Conservation (phyloP, 2,888 invertebrate genomes). For the Parnassius orleans region DNA sequence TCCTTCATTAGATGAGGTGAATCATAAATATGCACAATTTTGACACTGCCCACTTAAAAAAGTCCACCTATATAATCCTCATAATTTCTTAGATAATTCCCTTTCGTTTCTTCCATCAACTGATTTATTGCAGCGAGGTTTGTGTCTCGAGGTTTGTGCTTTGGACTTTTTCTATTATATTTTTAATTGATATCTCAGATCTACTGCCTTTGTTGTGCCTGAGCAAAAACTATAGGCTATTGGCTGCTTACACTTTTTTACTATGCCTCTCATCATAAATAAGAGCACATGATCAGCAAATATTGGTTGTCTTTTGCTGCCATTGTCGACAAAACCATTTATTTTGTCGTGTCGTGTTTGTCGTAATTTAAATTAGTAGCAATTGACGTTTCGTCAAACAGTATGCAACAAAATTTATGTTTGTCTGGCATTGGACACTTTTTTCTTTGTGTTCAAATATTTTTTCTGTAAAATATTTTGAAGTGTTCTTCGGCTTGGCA, state of each 20-base stretch:
- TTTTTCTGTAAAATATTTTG: not conserved
- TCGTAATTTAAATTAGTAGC: too few species aligned
- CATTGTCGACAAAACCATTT: not conserved
- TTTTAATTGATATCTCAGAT: conserved; percentile 20
- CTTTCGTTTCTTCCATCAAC: conserved; percentile 22
- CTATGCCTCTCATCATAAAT: conserved; percentile 30
- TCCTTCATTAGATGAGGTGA: too few species aligned
- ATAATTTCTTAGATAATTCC: conserved; percentile 16
- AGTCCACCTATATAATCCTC: too few species aligned
- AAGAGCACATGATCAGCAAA: conserved; percentile 30
- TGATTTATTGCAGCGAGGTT: conserved; percentile 30
- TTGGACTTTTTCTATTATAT: conserved; percentile 23
- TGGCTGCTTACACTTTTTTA: conserved; percentile 31
- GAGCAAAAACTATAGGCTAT: conserved; percentile 28
- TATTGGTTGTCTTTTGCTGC: not conserved
- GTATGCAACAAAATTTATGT: conserved; percentile 3
- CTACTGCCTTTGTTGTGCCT: conserved; percentile 19
- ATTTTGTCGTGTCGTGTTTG: too few species aligned
- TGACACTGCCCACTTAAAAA: too few species aligned
- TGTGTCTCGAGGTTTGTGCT: conserved; percentile 16
- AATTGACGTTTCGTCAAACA: not conserved
- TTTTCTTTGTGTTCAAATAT: conserved; percentile 2
- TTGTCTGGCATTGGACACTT: conserved; percentile 5
- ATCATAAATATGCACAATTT: too few species aligned
- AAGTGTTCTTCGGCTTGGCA: conserved; percentile 1